A percentile compares a stretch with the other conserved stretches of the same genome.
These are phyloP conservation scores for Tonatia bakeri DNA, from an alignment of 2,113 vertebrate species.

Conservation along the genomic window DNA sequence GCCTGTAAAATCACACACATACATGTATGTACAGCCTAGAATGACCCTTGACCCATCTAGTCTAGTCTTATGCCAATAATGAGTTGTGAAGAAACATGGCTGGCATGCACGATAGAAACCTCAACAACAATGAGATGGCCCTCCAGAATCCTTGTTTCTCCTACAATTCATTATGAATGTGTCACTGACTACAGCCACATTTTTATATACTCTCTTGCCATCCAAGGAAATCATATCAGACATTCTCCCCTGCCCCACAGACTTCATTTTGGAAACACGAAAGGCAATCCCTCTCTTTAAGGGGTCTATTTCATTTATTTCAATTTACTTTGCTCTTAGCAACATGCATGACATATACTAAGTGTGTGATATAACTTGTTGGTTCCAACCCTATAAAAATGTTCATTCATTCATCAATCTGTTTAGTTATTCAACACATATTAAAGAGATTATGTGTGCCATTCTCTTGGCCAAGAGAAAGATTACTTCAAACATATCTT, in stretches of 20 bases:
- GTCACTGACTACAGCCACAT: background rate
- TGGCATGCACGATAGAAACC: background rate
- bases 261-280: background rate
- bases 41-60: background rate
- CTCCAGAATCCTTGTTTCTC: background rate
- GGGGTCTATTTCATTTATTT: background rate
- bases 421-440: background rate
- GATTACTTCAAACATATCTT: background rate
- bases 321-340: background rate
- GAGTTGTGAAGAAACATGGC: background rate
- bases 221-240: background rate
- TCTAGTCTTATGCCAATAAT: background rate
- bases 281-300: background rate
- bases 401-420: background rate
- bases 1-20: background rate
- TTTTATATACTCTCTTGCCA: background rate
- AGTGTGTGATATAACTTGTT: background rate
- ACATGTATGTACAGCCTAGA: background rate
- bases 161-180: background rate
- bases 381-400: background rate
- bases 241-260: rapidly evolving
- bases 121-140: background rate
- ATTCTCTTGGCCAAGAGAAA: background rate
- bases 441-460: background rate
- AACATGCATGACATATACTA: background rate